These are phyloP conservation scores for Phalangium opilio DNA, from an alignment of 2,888 invertebrate genomes.

Conservation along the genomic window DNA sequence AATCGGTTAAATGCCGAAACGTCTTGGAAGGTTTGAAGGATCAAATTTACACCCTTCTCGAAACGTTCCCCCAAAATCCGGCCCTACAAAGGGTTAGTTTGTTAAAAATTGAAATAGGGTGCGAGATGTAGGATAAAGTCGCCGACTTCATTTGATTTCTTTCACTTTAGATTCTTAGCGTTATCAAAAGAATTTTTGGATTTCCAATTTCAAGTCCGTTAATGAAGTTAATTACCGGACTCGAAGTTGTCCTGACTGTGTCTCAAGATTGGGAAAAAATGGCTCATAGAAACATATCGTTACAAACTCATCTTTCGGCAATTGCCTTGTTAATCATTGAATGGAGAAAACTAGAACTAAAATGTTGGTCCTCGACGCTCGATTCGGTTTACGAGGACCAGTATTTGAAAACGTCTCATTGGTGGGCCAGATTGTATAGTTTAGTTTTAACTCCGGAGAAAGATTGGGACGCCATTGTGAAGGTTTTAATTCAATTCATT, in stretches of 20 bases:
- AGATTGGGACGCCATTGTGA: slow-evolving; percentile 33
- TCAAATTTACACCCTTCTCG: slow-evolving; percentile 42
- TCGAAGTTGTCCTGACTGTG: slow-evolving; percentile 72
- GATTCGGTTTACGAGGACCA: slow-evolving; percentile 8
- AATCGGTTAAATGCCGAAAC: slow-evolving; percentile 54
- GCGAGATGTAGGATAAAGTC: not conserved
- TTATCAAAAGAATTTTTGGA: slow-evolving; percentile 31
- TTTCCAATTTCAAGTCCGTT: slow-evolving; percentile 69
- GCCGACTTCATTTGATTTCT: too few relatives aligned
- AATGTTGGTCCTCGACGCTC: slow-evolving; percentile 27
- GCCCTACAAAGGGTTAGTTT: slow-evolving; percentile 53
- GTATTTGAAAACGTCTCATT: not conserved
- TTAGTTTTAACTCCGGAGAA: too few relatives aligned
- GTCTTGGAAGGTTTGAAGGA: slow-evolving; percentile 48
- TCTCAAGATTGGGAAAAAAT: slow-evolving; percentile 72
- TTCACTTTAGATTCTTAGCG: slow-evolving; percentile 29
- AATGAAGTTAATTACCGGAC: slow-evolving; percentile 70
- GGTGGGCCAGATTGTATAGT: too few relatives aligned
- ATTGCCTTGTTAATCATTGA: slow-evolving; percentile 66
- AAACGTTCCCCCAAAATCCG: slow-evolving; percentile 81
- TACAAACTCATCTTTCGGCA: slow-evolving; percentile 52
- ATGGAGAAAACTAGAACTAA: slow-evolving; percentile 80
- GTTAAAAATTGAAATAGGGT: slow-evolving; percentile 2
- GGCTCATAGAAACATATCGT: slow-evolving; percentile 68
- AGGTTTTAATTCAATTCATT: slow-evolving; percentile 61